Percentiles rank a stretch among this genome's conserved stretches.
Evolutionary conservation across 2,888 invertebrate species (phyloP).

Genomic region (Lasioglossum morio): DNA sequence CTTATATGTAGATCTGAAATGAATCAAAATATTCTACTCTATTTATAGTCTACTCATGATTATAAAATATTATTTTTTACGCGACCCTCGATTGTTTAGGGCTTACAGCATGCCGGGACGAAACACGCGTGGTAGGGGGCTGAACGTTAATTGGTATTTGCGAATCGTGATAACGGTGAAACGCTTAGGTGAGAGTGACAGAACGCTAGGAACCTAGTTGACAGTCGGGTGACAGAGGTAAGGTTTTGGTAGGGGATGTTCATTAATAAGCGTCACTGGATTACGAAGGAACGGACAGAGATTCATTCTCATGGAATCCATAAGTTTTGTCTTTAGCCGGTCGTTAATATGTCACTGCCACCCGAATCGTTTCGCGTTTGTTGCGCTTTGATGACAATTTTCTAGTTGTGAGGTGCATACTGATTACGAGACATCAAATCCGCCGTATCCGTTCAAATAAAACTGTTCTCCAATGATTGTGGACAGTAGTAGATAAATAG

Average conservation of each 20-base stretch:
- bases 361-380: background rate
- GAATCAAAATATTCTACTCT: no score
- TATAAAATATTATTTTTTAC: background rate
- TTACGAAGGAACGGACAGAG: background rate
- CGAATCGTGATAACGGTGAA: conserved; percentile 14
- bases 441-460: no score
- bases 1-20: no score
- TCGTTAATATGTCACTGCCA: background rate
- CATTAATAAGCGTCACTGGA: conserved; percentile 1
- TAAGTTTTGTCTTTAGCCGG: background rate
- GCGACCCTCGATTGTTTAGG: conserved; percentile 17
- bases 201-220: background rate
- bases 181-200: background rate
- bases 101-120: background rate
- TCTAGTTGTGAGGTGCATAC: background rate
- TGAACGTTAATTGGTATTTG: conserved; percentile 11
- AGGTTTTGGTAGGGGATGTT: background rate
- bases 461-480: no score
- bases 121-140: background rate
- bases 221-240: conserved; percentile 9
- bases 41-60: no score
- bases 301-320: background rate
- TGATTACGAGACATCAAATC: background rate
- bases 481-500: no score
- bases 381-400: background rate